Percentiles rank a stretch among this genome's conserved stretches.
Evolutionary conservation across 2,888 invertebrate species (phyloP).

Genomic region (Drosophila neoperkinsi): DNA sequence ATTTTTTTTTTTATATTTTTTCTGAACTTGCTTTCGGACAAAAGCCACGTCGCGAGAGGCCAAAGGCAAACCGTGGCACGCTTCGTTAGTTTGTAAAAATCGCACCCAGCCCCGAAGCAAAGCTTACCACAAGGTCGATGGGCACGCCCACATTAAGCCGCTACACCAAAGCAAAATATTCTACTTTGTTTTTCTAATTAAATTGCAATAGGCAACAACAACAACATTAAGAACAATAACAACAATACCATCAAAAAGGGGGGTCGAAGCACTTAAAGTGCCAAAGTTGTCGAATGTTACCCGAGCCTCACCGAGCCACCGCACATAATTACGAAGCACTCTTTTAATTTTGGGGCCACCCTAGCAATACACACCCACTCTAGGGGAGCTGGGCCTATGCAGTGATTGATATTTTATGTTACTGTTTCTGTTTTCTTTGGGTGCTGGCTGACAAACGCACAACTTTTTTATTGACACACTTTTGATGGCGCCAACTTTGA

Average conservation of each 20-base stretch:
- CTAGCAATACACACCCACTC: background rate
- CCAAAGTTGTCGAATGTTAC: conserved; percentile 57
- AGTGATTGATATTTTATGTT: conserved; percentile 40
- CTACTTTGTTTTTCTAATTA: conserved; percentile 75
- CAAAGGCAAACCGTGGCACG: conserved; percentile 56
- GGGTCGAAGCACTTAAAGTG: conserved; percentile 72
- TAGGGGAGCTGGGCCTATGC: conserved; percentile 10
- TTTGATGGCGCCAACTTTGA: conserved; percentile 9
- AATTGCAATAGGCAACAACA: conserved; percentile 67
- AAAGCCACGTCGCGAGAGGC: conserved; percentile 25
- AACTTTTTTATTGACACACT: conserved; percentile 45
- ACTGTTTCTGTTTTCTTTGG: conserved; percentile 14
- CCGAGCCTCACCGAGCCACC: background rate
- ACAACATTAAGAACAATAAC: conserved; percentile 3
- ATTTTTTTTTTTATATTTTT: conserved; percentile 35
- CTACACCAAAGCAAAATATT: conserved; percentile 48
- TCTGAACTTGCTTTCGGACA: conserved; percentile 46
- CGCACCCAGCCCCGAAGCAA: background rate
- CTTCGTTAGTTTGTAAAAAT: conserved; percentile 61
- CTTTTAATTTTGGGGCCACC: conserved; percentile 10
- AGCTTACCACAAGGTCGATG: conserved; percentile 23
- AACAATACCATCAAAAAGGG: background rate
- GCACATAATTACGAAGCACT: conserved; percentile 61
- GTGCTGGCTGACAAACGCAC: conserved; percentile 19
- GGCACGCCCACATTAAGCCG: conserved; percentile 32